These are phyloP conservation scores for Microctenopoma lineatum DNA, from an alignment of 2,797 vertebrate genomes.

Conservation along the genomic window DNA sequence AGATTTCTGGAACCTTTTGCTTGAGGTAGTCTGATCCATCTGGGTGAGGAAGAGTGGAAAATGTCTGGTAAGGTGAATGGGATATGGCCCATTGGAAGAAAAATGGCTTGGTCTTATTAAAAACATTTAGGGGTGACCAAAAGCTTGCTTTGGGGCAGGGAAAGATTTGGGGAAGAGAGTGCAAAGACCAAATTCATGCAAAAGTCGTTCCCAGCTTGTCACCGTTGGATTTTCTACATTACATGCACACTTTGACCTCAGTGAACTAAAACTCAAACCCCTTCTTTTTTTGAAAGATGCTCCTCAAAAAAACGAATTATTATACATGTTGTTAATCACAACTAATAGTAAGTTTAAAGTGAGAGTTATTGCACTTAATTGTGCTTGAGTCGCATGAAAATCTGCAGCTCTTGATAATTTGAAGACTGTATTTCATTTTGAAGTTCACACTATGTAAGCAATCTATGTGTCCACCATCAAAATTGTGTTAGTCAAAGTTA, in stretches of 20 bases:
- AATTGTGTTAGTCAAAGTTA: no score
- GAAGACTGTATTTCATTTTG: not conserved
- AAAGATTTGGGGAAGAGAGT: conserved; percentile 47
- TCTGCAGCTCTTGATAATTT: not conserved
- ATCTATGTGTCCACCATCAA: not conserved
- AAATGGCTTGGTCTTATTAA: conserved; percentile 68
- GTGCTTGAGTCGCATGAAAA: conserved; percentile 13
- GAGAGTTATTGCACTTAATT: conserved; percentile 10
- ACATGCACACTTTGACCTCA: conserved; percentile 28
- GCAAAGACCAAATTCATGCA: conserved; percentile 50
- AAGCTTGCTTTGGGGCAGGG: conserved; percentile 42
- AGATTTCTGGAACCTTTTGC: conserved; percentile 62
- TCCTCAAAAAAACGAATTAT: conserved; percentile 16
- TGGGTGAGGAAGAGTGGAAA: conserved; percentile 73
- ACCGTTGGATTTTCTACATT: conserved; percentile 24
- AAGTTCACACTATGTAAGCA: not conserved
- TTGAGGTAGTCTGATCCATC: conserved; percentile 65
- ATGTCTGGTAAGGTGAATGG: conserved; percentile 75
- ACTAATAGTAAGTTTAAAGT: conserved; percentile 13
- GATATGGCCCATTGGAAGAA: conserved; percentile 74
- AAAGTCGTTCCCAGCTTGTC: conserved; percentile 32
- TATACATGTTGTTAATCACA: conserved; percentile 17
- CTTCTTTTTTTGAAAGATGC: conserved; percentile 20
- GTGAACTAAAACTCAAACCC: conserved; percentile 23
- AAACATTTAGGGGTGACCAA: conserved; percentile 61